Evolutionary conservation across 1,140 invertebrate species (phyloP).

Genomic region (Chelonus insularis): DNA sequence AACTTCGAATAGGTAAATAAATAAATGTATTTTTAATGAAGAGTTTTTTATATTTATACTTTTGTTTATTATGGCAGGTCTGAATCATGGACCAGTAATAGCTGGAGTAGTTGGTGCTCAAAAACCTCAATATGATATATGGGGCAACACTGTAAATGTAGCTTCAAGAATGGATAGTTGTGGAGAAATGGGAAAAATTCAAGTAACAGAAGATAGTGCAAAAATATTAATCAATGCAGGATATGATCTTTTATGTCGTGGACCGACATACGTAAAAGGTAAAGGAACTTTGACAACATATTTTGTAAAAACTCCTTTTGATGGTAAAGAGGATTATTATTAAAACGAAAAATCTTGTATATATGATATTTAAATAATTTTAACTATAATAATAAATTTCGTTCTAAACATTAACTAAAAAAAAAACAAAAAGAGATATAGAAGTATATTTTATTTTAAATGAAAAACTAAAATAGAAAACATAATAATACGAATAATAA

Average conservation of each 20-base stretch:
- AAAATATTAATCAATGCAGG: slow-evolving; percentile 81
- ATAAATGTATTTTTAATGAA: slow-evolving; percentile 6
- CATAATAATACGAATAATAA: no score
- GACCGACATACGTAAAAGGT: slow-evolving; percentile 89
- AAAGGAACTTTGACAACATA: slow-evolving; percentile 92
- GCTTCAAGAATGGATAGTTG: slow-evolving; percentile 95
- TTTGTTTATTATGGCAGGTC: slow-evolving; percentile 71
- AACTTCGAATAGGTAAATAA: slow-evolving; percentile 82
- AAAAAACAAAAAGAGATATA: no score
- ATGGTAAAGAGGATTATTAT: slow-evolving; percentile 57
- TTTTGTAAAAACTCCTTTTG: slow-evolving; percentile 82
- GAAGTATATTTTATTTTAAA: no score
- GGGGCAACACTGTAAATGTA: slow-evolving; percentile 98
- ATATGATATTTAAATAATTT: no score
- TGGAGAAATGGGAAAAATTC: slow-evolving; percentile 83
- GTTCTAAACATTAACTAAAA: no score
- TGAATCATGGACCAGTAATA: slow-evolving; percentile 94
- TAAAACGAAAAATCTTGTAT: slow-evolving; percentile 28
- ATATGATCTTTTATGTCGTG: slow-evolving; percentile 84
- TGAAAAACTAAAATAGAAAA: no score
- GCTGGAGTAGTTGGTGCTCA: slow-evolving; percentile 92
- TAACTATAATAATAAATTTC: no score
- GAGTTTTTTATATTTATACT: no score
- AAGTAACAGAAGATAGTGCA: slow-evolving; percentile 88
- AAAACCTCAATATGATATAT: slow-evolving; percentile 97